Evolutionary conservation across 2,113 vertebrate species (phyloP), one percentile per base, ranked within the genome.

Genomic region (Urocitellus parryii): DNA sequence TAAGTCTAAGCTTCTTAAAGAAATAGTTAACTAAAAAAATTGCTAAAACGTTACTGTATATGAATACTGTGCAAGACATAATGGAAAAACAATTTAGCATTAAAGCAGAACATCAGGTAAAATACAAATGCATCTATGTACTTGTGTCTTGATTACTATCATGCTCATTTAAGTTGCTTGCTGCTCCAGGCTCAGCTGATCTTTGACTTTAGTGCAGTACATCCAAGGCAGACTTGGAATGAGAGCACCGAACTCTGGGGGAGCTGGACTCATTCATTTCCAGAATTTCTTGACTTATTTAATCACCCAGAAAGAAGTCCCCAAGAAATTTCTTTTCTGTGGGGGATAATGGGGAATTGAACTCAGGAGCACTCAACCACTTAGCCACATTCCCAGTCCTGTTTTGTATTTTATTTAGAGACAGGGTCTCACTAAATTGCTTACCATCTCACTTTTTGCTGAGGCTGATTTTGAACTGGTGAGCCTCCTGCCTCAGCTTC

Each of bases 1-100:
- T 45, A 73, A 39, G 0, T 48, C 48, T 83, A 86, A 93, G 2
- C 3, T 18, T 68, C 39, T 82, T 70, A 74, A 88, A 83, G 42
- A 94, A 94, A 96, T 34, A 76, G 16, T 10, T 94, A 79, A 79
- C 18, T 70, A 65, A 53, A 63, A 87, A 86, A 90, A 79, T 68
- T 53, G 12, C 29, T 61, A 63, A 14, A 27, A 94, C 56, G 90
- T 94, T 77, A 87, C 20, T 74, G 0, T 67, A 51, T 13, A 84
- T 9, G 45, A 56, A 86, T 63, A 34, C 4, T 74, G 13, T 61
- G 0, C 65, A 88, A 45, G 22, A 73, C 86, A 87, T 32, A 70
- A n/a, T 51, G 17, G 78, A 84, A 88, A 95, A 80, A 72, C 39
- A 39, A 84, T 65, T 80, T 48, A 42, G 2, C 51, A 58, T 84